Conservation (phyloP, 23 tunicate genomes). For the Styela clava region DNA sequence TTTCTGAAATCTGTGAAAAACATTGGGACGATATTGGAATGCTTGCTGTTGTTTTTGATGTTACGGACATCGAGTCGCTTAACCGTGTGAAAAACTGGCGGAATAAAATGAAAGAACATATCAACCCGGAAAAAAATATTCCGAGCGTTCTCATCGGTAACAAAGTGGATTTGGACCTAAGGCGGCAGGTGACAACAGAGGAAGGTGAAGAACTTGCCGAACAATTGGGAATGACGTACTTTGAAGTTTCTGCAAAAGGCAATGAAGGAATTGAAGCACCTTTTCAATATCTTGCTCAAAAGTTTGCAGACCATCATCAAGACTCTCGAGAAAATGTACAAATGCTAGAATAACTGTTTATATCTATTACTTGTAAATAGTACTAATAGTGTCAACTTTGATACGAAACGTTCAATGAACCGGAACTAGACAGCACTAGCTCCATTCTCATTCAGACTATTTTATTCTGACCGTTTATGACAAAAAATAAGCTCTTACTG, state of each 20-base stretch:
- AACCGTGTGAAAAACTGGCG: slow-evolving; percentile 62
- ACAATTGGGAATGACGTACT: slow-evolving; percentile 39
- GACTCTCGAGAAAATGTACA: slow-evolving; percentile 55
- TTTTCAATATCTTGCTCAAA: slow-evolving; percentile 48
- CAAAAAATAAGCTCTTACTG: too few species aligned
- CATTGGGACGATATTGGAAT: slow-evolving; percentile 67
- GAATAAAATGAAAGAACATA: slow-evolving; percentile 37
- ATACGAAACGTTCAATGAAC: too few species aligned
- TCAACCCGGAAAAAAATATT: slow-evolving; percentile 30
- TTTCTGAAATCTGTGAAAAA: slow-evolving; percentile 47
- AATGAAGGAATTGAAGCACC: slow-evolving; percentile 67
- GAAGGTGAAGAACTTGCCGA: slow-evolving; percentile 50
- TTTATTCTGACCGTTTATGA: too few species aligned
- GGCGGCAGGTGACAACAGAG: slow-evolving; percentile 41
- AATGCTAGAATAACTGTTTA: slow-evolving; percentile 42
- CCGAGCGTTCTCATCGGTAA: slow-evolving; percentile 75
- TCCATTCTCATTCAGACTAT: too few species aligned
- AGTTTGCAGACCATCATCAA: slow-evolving; percentile 25
- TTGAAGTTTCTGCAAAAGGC: slow-evolving; percentile 79
- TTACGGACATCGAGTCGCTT: slow-evolving; percentile 56
- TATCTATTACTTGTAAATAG: too few species aligned
- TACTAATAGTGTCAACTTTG: too few species aligned
- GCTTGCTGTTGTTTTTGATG: slow-evolving; percentile 81
- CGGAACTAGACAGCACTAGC: too few species aligned
- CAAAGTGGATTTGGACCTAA: slow-evolving; percentile 51